Evolutionary conservation across 1,140 invertebrate species (phyloP).

Genomic region (Caenorhabditis latens): DNA sequence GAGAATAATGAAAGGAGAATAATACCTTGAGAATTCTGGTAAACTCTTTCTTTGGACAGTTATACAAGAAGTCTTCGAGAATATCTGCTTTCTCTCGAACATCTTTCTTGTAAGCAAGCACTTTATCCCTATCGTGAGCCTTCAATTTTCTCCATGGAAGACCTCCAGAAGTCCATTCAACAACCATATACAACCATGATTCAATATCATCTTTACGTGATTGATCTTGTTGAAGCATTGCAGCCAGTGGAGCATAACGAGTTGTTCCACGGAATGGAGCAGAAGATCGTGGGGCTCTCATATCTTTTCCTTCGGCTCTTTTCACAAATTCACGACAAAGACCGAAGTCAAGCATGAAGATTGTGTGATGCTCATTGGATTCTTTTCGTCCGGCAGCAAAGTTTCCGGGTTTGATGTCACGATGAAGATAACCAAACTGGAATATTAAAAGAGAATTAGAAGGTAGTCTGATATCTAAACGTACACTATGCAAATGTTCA

Average conservation of each 20-base stretch:
- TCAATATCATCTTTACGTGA: slow-evolving; percentile 65
- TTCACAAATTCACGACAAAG: slow-evolving; percentile 57
- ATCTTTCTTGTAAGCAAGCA: slow-evolving; percentile 58
- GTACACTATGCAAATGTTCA: slow-evolving; percentile 38
- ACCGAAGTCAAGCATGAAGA: slow-evolving; percentile 67
- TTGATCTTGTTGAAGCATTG: slow-evolving; percentile 60
- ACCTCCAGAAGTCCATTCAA: slow-evolving; percentile 66
- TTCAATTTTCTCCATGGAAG: slow-evolving; percentile 64
- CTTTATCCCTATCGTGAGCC: slow-evolving; percentile 61
- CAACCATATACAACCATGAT: slow-evolving; percentile 66
- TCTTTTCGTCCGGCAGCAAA: slow-evolving; percentile 63
- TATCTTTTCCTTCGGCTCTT: slow-evolving; percentile 13
- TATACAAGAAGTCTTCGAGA: slow-evolving; percentile 57
- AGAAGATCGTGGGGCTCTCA: not conserved
- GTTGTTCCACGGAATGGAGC: slow-evolving; percentile 65
- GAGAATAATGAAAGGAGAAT: not conserved
- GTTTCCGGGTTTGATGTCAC: slow-evolving; percentile 67
- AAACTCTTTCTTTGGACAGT: slow-evolving; percentile 63
- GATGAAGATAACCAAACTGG: slow-evolving; percentile 63
- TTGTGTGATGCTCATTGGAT: slow-evolving; percentile 46
- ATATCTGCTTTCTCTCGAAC: slow-evolving; percentile 17
- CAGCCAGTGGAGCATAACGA: slow-evolving; percentile 62
- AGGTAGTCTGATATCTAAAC: not conserved
- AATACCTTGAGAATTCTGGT: slow-evolving; percentile 48
- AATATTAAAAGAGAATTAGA: not conserved